A percentile compares a stretch with the other conserved stretches of the same genome.
Evolutionary conservation across 1,140 invertebrate species (phyloP).

Genomic region (Harlomillsia oculata): DNA sequence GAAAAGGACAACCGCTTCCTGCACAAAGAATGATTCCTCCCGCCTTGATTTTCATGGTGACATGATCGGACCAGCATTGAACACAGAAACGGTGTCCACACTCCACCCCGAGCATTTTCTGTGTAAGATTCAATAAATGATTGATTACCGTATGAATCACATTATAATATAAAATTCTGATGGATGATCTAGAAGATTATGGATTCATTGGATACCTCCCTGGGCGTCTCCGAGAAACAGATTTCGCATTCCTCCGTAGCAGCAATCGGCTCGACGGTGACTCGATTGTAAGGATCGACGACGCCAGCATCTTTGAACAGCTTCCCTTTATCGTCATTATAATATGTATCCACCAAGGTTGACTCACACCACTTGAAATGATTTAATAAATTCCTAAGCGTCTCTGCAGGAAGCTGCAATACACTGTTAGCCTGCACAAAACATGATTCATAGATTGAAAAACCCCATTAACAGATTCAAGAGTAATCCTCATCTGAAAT

Average conservation of each 20-base stretch:
- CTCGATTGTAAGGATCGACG: conserved; percentile 42
- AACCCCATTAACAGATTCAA: too few species aligned
- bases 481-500: too few species aligned
- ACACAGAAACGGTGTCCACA: conserved; percentile 52
- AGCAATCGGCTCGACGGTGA: background rate
- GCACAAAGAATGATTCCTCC: conserved; percentile 49
- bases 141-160: too few species aligned
- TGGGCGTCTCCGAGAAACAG: background rate
- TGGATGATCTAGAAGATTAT: conserved; percentile 44
- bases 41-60: conserved; percentile 51
- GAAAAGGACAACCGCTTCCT: conserved; percentile 49
- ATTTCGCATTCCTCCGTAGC: too few species aligned
- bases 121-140: too few species aligned
- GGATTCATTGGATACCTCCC: conserved; percentile 36
- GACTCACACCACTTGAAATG: conserved; percentile 56
- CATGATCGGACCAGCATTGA: conserved; percentile 49
- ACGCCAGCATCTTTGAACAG: conserved; percentile 49
- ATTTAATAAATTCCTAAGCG: too few species aligned
- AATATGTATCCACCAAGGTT: conserved; percentile 50
- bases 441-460: too few species aligned
- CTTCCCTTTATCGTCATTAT: conserved; percentile 48
- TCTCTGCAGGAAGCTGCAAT: too few species aligned
- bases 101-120: conserved; percentile 48
- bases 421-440: too few species aligned
- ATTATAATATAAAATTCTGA: conserved; percentile 40